Conservation (phyloP, 2,888 invertebrate genomes). For the Calliscelio sp. region DNA sequence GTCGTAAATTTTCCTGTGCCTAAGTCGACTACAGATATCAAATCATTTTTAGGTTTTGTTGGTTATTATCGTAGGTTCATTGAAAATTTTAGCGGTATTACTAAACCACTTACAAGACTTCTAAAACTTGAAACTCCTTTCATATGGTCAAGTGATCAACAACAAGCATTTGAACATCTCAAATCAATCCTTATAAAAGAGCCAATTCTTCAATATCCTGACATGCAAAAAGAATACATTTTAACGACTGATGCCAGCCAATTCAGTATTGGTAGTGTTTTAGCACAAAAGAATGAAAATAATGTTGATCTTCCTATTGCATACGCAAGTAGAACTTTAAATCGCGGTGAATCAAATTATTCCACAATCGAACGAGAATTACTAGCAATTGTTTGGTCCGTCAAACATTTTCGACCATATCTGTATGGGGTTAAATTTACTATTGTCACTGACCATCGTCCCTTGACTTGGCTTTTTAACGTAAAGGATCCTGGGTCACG, state of each 20-base stretch:
- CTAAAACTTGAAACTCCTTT: slow-evolving; percentile 71
- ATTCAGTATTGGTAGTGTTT: slow-evolving; percentile 18
- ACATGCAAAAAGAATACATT: slow-evolving; percentile 76
- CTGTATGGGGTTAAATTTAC: slow-evolving; percentile 22
- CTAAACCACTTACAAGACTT: slow-evolving; percentile 76
- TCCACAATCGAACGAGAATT: slow-evolving; percentile 19
- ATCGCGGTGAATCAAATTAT: slow-evolving; percentile 44
- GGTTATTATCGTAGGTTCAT: slow-evolving; percentile 40
- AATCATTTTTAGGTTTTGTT: slow-evolving; percentile 28
- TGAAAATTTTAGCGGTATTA: slow-evolving; percentile 54
- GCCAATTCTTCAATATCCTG: slow-evolving; percentile 76
- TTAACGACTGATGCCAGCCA: slow-evolving; percentile 80
- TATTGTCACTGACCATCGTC: slow-evolving; percentile 41
- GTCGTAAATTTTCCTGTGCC: slow-evolving; percentile 39
- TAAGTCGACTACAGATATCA: slow-evolving; percentile 10
- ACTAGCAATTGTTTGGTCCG: slow-evolving; percentile 34
- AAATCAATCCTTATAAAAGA: slow-evolving; percentile 26
- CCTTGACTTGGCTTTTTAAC: slow-evolving; percentile 1
- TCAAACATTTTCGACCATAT: slow-evolving; percentile 40
- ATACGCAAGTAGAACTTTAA: slow-evolving; percentile 36
- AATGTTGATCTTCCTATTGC: slow-evolving; percentile 36
- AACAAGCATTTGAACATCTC: slow-evolving; percentile 52
- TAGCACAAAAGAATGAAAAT: slow-evolving; percentile 30
- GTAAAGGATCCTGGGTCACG: slow-evolving; percentile 3
- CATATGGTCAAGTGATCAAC: slow-evolving; percentile 64